A percentile compares a stretch with the other conserved stretches of the same genome.
These are phyloP conservation scores for Hephaestus fuliginosus DNA, from an alignment of 2,797 vertebrate species.

Conservation along the genomic window DNA sequence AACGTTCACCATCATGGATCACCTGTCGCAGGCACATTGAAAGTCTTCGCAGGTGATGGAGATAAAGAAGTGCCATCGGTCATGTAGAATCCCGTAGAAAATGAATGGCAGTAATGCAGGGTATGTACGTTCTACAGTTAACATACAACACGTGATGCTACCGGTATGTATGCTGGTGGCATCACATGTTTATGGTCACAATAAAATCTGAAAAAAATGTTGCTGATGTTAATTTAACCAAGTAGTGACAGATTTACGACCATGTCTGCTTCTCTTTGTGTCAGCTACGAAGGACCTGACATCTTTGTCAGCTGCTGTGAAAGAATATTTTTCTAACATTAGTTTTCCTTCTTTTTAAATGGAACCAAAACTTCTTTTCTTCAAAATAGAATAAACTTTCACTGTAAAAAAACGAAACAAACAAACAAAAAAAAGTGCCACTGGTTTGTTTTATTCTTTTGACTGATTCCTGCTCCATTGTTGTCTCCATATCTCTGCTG, in stretches of 20 bases:
- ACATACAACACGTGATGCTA: background rate
- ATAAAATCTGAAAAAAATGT: background rate
- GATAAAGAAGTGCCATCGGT: background rate
- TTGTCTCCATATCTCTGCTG: conserved; percentile 43
- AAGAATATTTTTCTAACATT: no score
- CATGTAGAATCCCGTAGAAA: background rate
- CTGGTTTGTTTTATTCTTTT: background rate
- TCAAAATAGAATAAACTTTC: background rate
- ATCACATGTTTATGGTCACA: background rate
- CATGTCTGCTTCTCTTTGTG: background rate
- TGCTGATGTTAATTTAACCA: no score
- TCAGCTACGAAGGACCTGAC: no score
- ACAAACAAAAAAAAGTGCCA: background rate
- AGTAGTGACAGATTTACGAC: no score
- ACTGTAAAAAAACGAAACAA: background rate
- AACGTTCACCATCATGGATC: background rate
- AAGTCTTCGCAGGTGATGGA: background rate
- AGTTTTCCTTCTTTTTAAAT: no score
- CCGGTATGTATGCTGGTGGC: no score
- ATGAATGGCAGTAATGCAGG: no score
- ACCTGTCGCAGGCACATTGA: background rate
- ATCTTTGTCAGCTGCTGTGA: background rate
- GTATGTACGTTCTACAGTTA: background rate
- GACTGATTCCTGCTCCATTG: conserved; percentile 30
- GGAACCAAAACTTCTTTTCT: background rate